phyloP scores from a whole-genome alignment of 2,113 vertebrate genomes.

The Microtus richardsoni region DNA sequence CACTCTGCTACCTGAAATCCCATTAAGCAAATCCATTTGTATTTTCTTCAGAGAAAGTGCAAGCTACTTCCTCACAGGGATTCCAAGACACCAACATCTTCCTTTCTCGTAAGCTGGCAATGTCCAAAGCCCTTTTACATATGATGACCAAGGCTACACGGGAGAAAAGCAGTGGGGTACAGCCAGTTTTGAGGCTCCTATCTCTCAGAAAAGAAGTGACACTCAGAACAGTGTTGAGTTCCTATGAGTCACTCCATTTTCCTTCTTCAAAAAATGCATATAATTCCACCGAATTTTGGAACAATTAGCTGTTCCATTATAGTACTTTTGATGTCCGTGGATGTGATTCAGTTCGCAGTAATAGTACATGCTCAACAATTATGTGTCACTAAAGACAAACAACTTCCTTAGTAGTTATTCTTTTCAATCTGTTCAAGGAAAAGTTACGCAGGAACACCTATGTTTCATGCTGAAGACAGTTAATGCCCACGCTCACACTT shows the following conservation, averaged over 20 bases:
- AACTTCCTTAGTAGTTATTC: slow-evolving; percentile 32
- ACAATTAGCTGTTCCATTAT: slow-evolving; percentile 55
- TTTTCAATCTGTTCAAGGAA: slow-evolving; percentile 62
- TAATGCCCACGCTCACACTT: slow-evolving; percentile 81
- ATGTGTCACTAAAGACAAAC: slow-evolving; percentile 58
- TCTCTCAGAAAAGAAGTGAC: slow-evolving; percentile 26
- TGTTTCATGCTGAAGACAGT: slow-evolving; percentile 73
- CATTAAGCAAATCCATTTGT: slow-evolving; percentile 95
- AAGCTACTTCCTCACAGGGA: slow-evolving; percentile 93
- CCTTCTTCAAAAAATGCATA: slow-evolving; percentile 51
- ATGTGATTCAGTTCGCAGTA: not conserved
- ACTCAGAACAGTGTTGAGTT: slow-evolving; percentile 48
- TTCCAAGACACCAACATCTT: slow-evolving; percentile 76
- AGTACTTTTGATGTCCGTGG: not conserved
- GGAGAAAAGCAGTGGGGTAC: not conserved
- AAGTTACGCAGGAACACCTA: slow-evolving; percentile 78
- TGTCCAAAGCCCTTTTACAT: slow-evolving; percentile 82
- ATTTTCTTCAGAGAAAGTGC: slow-evolving; percentile 92
- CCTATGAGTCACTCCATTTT: not conserved
- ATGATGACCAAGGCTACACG: slow-evolving; percentile 72
- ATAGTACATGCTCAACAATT: slow-evolving; percentile 51
- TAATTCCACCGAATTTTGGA: not conserved
- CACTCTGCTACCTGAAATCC: slow-evolving; percentile 90
- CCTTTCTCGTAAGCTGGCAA: slow-evolving; percentile 74
- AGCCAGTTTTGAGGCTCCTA: not conserved